Evolutionary conservation across 2,888 invertebrate species (phyloP), one percentile per base, ranked within the genome.

Genomic region (Latheticus oryzae): DNA sequence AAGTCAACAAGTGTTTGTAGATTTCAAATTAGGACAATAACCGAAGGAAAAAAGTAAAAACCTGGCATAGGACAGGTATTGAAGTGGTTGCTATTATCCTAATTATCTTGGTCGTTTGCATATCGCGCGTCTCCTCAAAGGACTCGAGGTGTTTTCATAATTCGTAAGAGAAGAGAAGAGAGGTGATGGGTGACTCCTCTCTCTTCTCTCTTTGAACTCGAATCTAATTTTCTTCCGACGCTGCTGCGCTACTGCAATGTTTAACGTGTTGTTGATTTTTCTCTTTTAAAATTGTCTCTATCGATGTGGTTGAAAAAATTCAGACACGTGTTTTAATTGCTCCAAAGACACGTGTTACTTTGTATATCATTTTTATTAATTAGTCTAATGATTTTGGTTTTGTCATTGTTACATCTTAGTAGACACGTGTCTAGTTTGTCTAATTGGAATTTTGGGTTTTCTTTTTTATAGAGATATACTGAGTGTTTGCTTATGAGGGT

Each of bases 71-170:
- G 47, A 53, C 47, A 52, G 53, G 70, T 76, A 75, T 74, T 74
- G 76, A 76, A 78, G 76, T 77, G 76, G 76, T 75, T 74, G 76
- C 76, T 77, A 77, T 78, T 77, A 77, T 77, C 77, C 78, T 78
- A 79, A 79, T 79, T 79, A 79, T 78, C 75, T 73, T 75, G 74
- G 77, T 77, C 77, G 77, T 79, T 79, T 78, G 77, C 78, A 77
- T 77, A 77, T 78, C 76, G 77, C 74, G 74, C 76, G 74, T 69
- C 69, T 68, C 70, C 71, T 73, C 74, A 77, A 78, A 77, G 76
- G 75, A 74, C 75, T 75, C 71, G 76, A 78, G 77, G 78, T 78
- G 78, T 78, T 78, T 78, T 78, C 77, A 76, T 78, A 78, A 78
- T 78, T 78, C 76, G 75, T 72, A 71, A 73, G 70, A 69, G 70